Percentiles rank a stretch among this genome's conserved stretches.
Evolutionary conservation across 2,888 invertebrate species (phyloP).

Genomic region (Harpagoxenus sublaevis): DNA sequence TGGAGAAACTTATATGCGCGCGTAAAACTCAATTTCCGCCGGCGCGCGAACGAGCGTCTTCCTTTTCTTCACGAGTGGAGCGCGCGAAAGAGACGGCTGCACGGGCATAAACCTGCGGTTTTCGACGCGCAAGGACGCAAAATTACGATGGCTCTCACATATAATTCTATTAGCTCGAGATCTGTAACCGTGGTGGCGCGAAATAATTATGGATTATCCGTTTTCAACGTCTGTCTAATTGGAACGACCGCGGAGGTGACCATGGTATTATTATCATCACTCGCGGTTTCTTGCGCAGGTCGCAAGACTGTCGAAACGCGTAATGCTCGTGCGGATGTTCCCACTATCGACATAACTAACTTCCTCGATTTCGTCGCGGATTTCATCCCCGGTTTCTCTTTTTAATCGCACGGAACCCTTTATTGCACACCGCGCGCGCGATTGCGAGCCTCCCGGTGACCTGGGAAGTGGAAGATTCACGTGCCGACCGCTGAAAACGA

Average conservation of each 20-base stretch:
- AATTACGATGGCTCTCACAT: background rate
- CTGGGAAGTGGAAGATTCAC: background rate
- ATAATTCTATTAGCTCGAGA: background rate
- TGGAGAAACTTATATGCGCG: slow-evolving; percentile 48
- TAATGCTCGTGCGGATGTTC: background rate
- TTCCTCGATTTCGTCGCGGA: slow-evolving; percentile 27
- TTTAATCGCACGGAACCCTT: slow-evolving; percentile 5
- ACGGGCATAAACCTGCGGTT: background rate
- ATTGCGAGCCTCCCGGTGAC: background rate
- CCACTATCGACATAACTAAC: slow-evolving; percentile 3
- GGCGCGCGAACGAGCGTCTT: background rate
- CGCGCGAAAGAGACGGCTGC: background rate
- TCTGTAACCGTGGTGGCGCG: background rate
- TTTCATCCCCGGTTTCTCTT: slow-evolving; percentile 1
- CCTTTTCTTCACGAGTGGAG: background rate
- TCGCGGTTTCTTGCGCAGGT: background rate
- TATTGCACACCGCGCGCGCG: slow-evolving; percentile 7
- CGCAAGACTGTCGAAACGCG: slow-evolving; percentile 20
- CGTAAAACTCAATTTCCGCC: slow-evolving; percentile 51
- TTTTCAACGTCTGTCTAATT: background rate
- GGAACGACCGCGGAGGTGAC: background rate
- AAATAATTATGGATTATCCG: slow-evolving; percentile 2
- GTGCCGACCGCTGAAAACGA: background rate
- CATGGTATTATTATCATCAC: background rate
- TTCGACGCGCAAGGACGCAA: background rate